A percentile compares a stretch with the other conserved stretches of the same genome.
These are phyloP conservation scores for Drusus annulatus DNA, from an alignment of 1,140 invertebrate genomes.

Conservation along the genomic window DNA sequence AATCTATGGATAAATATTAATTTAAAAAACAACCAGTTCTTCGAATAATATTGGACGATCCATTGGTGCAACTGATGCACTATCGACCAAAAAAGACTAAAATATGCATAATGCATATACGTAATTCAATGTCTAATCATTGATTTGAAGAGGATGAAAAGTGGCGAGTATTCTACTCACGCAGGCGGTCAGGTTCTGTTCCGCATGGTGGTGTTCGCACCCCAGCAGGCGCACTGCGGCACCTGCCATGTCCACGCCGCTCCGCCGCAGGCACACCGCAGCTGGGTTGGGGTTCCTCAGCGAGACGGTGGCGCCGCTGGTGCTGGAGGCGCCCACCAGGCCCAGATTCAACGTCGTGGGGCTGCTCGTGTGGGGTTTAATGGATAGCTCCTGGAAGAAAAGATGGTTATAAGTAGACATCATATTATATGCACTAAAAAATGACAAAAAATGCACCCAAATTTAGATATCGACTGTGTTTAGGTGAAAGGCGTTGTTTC, in stretches of 20 bases:
- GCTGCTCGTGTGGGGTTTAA: constrained; percentile 44
- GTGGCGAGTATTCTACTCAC: constrained; percentile 39
- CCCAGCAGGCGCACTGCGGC: constrained; percentile 56
- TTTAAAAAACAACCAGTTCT: too few species aligned
- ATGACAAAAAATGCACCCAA: too few species aligned
- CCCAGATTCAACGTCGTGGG: constrained; percentile 62
- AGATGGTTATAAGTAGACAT: not conserved
- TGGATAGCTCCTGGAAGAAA: constrained; percentile 46
- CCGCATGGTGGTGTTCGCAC: constrained; percentile 20
- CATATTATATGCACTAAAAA: too few species aligned
- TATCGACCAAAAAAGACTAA: too few species aligned
- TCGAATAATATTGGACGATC: too few species aligned
- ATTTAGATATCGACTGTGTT: too few species aligned
- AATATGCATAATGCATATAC: too few species aligned
- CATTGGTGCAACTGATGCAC: too few species aligned
- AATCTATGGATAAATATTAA: too few species aligned
- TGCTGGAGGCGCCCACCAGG: constrained; percentile 61
- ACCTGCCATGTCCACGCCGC: constrained; percentile 60
- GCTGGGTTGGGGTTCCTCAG: constrained; percentile 62
- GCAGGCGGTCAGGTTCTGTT: constrained; percentile 53
- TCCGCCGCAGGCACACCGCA: constrained; percentile 61
- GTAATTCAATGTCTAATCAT: too few species aligned
- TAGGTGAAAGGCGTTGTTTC: too few species aligned
- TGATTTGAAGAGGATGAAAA: too few species aligned
- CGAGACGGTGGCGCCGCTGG: constrained; percentile 61